Evolutionary conservation across 92 coral and sea anemone genomes (phyloP).

Genomic region (Heliopora coerulea): DNA sequence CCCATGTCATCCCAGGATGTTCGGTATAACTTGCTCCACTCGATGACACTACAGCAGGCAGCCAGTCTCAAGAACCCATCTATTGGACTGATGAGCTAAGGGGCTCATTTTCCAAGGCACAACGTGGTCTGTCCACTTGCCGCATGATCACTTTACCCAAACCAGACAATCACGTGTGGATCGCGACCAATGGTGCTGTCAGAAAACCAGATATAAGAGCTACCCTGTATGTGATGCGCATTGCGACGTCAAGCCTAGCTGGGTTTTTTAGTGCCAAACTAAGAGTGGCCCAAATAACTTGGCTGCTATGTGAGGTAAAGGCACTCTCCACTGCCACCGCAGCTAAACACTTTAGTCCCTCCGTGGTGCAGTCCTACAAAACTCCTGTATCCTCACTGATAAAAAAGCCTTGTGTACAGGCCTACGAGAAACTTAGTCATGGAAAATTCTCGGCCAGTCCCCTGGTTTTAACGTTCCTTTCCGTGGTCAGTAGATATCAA

Average conservation of each 20-base stretch:
- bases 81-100: constrained; percentile 19
- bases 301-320: constrained; percentile 6
- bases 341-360: background rate
- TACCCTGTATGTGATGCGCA: background rate
- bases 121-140: background rate
- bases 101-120: constrained; percentile 6
- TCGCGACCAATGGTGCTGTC: background rate
- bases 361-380: too few relatives aligned
- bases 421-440: background rate
- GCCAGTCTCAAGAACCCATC: constrained; percentile 18
- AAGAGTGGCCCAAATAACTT: background rate
- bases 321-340: constrained; percentile 2
- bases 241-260: background rate
- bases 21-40: constrained; percentile 9
- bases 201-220: background rate
- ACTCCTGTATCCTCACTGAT: background rate
- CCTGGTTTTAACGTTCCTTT: constrained; percentile 19
- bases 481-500: constrained; percentile 32
- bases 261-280: constrained; percentile 25
- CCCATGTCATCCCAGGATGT: constrained; percentile 23
- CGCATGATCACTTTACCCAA: constrained; percentile 12
- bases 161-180: constrained; percentile 33
- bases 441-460: constrained; percentile 11
- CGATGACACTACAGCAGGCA: constrained; percentile 1
- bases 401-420: background rate